Evolutionary conservation across 2,113 vertebrate genomes (phyloP).

Genomic region (Apeltes quadracus): DNA sequence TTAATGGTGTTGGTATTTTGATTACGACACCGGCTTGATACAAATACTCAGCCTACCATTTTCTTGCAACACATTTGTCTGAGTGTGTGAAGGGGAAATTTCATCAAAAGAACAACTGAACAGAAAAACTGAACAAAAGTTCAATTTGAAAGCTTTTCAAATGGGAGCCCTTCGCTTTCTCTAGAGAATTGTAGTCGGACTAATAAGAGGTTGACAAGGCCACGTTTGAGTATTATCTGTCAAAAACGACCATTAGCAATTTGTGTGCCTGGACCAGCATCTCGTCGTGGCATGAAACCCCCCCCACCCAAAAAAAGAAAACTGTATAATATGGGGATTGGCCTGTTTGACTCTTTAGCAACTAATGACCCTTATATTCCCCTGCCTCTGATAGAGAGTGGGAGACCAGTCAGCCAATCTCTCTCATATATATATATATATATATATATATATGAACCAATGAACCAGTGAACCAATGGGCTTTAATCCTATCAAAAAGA

Average conservation of each 20-base stretch:
- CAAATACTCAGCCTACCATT: constrained; percentile 4
- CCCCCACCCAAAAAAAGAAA: constrained; percentile 4
- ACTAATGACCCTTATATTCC: constrained; percentile 45
- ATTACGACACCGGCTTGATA: not conserved
- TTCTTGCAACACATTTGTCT: constrained; percentile 27
- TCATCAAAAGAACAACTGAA: constrained; percentile 32
- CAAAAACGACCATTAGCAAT: not conserved
- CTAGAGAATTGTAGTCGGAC: not conserved
- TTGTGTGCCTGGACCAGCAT: constrained; percentile 15
- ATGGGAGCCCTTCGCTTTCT: not conserved
- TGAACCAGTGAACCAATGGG: constrained; percentile 46
- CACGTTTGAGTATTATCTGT: not conserved
- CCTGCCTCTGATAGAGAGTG: constrained; percentile 58
- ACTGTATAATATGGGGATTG: not conserved
- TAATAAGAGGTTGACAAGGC: constrained; percentile 24
- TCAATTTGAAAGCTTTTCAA: constrained; percentile 25
- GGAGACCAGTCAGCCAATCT: constrained; percentile 20
- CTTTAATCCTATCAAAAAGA: constrained; percentile 66
- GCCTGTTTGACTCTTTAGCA: constrained; percentile 23
- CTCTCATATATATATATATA: not conserved
- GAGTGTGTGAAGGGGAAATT: not conserved
- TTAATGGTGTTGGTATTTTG: not conserved
- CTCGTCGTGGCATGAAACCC: constrained; percentile 12
- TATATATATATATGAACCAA: no score
- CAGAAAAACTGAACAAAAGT: constrained; percentile 18